A percentile compares a stretch with the other conserved stretches of the same genome.
phyloP scores from a whole-genome alignment of 2,888 invertebrate species.

The Sialis lutaria region DNA sequence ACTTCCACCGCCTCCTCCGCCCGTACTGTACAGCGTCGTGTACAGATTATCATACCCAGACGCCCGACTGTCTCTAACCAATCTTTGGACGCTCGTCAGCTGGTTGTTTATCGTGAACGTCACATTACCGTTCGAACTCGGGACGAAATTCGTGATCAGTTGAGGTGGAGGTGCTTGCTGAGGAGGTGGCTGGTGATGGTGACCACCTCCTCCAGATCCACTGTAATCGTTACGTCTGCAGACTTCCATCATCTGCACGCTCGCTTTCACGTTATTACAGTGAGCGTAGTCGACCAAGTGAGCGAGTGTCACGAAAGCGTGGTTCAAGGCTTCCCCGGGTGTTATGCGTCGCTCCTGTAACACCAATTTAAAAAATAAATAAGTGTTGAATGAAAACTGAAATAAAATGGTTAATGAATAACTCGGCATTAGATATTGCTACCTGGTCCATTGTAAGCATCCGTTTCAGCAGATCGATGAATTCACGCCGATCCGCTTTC shows the following conservation, averaged over 20 bases:
- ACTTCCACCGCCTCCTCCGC: slow-evolving; percentile 42
- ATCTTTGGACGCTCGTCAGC: slow-evolving; percentile 50
- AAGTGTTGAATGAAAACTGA: neutral
- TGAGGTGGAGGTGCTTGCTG: slow-evolving; percentile 32
- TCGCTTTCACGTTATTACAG: slow-evolving; percentile 92
- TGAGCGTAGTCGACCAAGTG: slow-evolving; percentile 93
- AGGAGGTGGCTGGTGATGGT: slow-evolving; percentile 29
- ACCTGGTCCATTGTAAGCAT: slow-evolving; percentile 98
- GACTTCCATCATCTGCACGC: slow-evolving; percentile 95
- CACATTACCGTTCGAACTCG: slow-evolving; percentile 64
- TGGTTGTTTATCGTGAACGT: slow-evolving; percentile 92
- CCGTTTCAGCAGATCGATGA: slow-evolving; percentile 91
- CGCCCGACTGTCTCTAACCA: slow-evolving; percentile 46
- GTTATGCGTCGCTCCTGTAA: slow-evolving; percentile 78
- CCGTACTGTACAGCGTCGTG: slow-evolving; percentile 45
- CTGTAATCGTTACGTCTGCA: slow-evolving; percentile 36
- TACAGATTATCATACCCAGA: slow-evolving; percentile 57
- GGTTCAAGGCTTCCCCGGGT: slow-evolving; percentile 89
- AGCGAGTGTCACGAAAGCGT: slow-evolving; percentile 83
- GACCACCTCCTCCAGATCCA: slow-evolving; percentile 22
- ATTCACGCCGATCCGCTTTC: slow-evolving; percentile 92
- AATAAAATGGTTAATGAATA: neutral
- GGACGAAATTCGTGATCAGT: slow-evolving; percentile 58
- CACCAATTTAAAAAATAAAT: neutral
- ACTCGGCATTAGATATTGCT: slow-evolving; percentile 27